Conservation (phyloP, 1,140 invertebrate species). For the Pseudomyrmex pallidus region DNA sequence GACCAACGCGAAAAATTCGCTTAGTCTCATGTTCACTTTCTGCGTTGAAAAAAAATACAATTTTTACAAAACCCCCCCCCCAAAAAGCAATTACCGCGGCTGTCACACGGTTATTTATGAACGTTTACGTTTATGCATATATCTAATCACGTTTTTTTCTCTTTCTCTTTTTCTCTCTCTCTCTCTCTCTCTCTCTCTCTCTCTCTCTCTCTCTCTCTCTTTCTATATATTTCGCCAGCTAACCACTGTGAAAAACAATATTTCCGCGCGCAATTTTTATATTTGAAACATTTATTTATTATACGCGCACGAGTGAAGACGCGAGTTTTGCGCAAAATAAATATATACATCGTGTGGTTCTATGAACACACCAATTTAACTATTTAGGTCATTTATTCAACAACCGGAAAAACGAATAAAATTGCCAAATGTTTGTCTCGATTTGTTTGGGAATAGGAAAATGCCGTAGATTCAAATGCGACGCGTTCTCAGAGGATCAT, state of each 20-base stretch:
- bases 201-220: neutral
- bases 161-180: too few species aligned
- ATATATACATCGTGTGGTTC: neutral
- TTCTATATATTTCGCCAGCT: neutral
- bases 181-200: neutral
- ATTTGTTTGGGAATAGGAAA: neutral
- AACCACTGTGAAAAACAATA: neutral
- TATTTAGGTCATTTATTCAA: slow-evolving; percentile 22
- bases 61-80: slow-evolving; percentile 16
- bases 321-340: neutral
- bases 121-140: neutral
- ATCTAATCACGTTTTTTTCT: neutral
- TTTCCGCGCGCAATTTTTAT: neutral
- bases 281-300: neutral
- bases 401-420: slow-evolving; percentile 26
- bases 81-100: too few species aligned
- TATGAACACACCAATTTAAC: slow-evolving; percentile 22
- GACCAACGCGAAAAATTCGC: slow-evolving; percentile 39
- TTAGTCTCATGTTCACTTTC: neutral
- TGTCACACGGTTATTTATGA: slow-evolving; percentile 4
- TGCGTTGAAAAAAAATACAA: slow-evolving; percentile 28
- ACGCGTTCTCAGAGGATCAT: neutral
- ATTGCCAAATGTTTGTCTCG: neutral
- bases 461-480: neutral
- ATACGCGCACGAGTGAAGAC: neutral